A percentile compares a stretch with the other conserved stretches of the same genome.
These are phyloP conservation scores for Nannoperca australis DNA, from an alignment of 2,797 vertebrate species.

Conservation along the genomic window DNA sequence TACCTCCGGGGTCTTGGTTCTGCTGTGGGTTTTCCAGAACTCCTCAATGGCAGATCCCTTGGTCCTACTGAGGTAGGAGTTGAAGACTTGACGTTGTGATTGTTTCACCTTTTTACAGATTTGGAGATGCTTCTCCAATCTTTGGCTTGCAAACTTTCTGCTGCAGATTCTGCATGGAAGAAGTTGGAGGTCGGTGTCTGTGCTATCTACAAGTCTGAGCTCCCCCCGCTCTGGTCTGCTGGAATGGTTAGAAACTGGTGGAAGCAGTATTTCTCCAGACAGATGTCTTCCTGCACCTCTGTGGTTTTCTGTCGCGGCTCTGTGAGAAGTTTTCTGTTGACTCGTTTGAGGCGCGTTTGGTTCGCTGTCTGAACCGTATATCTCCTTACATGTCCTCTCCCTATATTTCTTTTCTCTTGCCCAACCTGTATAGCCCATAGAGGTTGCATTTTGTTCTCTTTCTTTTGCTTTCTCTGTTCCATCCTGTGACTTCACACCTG, in stretches of 20 bases:
- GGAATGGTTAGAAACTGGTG: constrained; percentile 7
- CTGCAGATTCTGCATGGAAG: constrained; percentile 86
- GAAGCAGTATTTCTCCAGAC: constrained; percentile 5
- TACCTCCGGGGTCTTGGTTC: constrained; percentile 72
- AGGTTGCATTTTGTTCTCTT: constrained; percentile 23
- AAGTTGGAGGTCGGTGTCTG: constrained; percentile 31
- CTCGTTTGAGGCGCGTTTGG: constrained; percentile 14
- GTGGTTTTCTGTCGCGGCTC: constrained; percentile 8
- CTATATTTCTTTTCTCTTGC: constrained; percentile 30
- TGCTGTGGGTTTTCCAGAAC: constrained; percentile 80
- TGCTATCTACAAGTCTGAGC: neutral
- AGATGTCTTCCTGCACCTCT: constrained; percentile 20
- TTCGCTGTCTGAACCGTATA: neutral
- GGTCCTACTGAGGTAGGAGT: constrained; percentile 84
- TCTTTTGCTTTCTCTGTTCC: constrained; percentile 26
- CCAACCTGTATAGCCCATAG: constrained; percentile 1
- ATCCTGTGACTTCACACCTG: constrained; percentile 6
- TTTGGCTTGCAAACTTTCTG: constrained; percentile 80
- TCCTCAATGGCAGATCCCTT: constrained; percentile 87
- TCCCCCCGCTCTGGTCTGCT: constrained; percentile 31
- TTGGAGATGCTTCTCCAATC: constrained; percentile 86
- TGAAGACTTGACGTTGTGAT: constrained; percentile 85
- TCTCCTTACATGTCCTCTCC: constrained; percentile 11
- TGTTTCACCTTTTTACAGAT: constrained; percentile 84
- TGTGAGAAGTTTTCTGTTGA: constrained; percentile 31